These are phyloP conservation scores for Gonatopus flavifemur DNA, from an alignment of 1,140 invertebrate genomes.

Conservation along the genomic window DNA sequence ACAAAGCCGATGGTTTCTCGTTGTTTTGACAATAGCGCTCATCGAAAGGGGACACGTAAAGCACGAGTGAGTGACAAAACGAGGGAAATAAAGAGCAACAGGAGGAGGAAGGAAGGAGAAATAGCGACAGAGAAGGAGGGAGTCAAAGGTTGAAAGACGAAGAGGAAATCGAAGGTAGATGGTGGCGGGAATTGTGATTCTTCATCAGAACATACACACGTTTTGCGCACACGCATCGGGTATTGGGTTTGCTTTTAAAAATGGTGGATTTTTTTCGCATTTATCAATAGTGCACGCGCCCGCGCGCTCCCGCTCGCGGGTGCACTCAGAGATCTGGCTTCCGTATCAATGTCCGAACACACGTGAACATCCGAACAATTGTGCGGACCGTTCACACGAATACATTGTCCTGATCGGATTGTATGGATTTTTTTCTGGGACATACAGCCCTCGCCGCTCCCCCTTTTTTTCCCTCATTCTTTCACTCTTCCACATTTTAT, in stretches of 20 bases:
- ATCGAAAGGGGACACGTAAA: conserved; percentile 32
- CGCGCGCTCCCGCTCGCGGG: no score
- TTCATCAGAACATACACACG: conserved; percentile 30
- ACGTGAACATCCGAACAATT: conserved; percentile 47
- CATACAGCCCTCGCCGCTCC: conserved; percentile 31
- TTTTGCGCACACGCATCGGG: conserved; percentile 30
- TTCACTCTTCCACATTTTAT: conserved; percentile 14
- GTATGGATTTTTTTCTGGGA: conserved; percentile 55
- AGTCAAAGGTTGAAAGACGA: conserved; percentile 7
- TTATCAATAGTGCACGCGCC: no score
- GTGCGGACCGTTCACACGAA: conserved; percentile 52
- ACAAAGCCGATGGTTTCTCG: conserved; percentile 35
- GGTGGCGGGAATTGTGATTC: conserved; percentile 31
- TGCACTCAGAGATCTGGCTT: conserved; percentile 44
- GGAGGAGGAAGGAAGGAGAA: conserved; percentile 2
- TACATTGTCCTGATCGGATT: conserved; percentile 55
- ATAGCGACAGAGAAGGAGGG: background rate
- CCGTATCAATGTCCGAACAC: conserved; percentile 44
- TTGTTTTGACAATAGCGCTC: conserved; percentile 40
- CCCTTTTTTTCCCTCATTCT: conserved; percentile 22
- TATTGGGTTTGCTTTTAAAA: conserved; percentile 38
- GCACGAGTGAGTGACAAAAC: conserved; percentile 7
- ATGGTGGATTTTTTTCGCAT: conserved; percentile 41
- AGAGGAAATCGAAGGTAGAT: conserved; percentile 1
- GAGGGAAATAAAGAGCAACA: conserved; percentile 1